phyloP scores from a whole-genome alignment of 2,888 invertebrate species.

The Xanthia icteritia region DNA sequence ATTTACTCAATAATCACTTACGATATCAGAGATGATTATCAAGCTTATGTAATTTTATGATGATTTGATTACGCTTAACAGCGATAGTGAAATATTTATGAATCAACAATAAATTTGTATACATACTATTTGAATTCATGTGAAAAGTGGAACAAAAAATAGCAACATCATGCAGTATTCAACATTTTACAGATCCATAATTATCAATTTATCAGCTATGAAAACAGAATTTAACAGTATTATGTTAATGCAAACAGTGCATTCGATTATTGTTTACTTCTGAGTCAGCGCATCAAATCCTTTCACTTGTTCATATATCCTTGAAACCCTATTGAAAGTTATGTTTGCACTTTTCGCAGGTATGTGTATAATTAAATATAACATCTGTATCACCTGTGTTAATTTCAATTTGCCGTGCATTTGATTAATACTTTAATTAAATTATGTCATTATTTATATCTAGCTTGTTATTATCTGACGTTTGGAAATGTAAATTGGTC shows the following conservation, averaged over 20 bases:
- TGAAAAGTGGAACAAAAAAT: background rate
- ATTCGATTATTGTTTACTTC: background rate
- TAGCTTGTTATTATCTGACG: too few relatives aligned
- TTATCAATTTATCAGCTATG: too few relatives aligned
- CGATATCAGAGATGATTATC: background rate
- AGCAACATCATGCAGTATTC: background rate
- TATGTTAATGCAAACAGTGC: too few relatives aligned
- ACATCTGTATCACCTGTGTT: conserved; percentile 1
- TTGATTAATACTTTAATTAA: conserved; percentile 23
- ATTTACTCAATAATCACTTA: conserved; percentile 2
- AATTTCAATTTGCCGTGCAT: conserved; percentile 17
- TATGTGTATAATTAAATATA: background rate
- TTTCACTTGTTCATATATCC: background rate
- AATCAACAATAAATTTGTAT: too few relatives aligned
- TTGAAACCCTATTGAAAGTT: conserved; percentile 10
- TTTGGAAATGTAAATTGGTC: background rate
- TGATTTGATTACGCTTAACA: background rate
- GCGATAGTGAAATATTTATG: background rate
- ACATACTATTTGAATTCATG: background rate
- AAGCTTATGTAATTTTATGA: conserved; percentile 1
- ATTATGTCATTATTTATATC: background rate
- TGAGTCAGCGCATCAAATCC: background rate
- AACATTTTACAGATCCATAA: background rate
- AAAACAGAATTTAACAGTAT: background rate
- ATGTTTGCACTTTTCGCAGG: background rate